Base-by-base conservation (phyloP, 2,797 vertebrate genomes). In the Pangasius macronema region DNA sequence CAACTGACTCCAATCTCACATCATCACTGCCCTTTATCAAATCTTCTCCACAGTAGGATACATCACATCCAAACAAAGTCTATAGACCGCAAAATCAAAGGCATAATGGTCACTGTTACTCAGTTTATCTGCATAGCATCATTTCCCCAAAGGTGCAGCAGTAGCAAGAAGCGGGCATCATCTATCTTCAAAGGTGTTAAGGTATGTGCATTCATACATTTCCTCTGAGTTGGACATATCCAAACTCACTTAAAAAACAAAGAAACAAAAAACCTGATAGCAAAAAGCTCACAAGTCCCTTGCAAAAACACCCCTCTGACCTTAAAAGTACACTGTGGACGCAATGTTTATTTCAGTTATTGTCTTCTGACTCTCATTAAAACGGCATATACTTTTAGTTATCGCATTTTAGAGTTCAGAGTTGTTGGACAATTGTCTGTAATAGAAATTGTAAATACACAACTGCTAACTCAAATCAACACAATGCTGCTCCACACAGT, bases 41-140 rank as follows among this genome's bases (percentile, higher is more conserved):
- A 10, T 39, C 42, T 75, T 70, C 49, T 46, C 2, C 24, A 0
- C 65, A 70, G 39, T 2, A 53, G 63, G 20, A 83, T 63, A 82
- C 27, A 65, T 65, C n/a, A 51, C 18, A 67, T 83, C 39, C 33
- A 82, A 65, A 81, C 79, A 63, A 67, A 53, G n/a, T 51, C 27
- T 22, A 20, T 16, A 1, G 14, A 30, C 14, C 10, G 42, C 61
- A 30, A 46, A 49, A 82, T 65, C 61, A 59, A 81, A 81, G 33
- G 57, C 22, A 59, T 14, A 14, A 61, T 36, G 16, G 51, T 22
- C 55, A 59, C 5, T 80, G 55, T 61, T 59, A 24, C 57, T 16
- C 20, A 13, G 9, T 59, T 42, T 61, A 61, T 63, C 80, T 63
- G 57, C 57, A 46, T 42, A 61, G 36, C 22, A 61, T 82, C 51